Percentiles rank a stretch among this genome's conserved stretches.
These are phyloP conservation scores for Xenops minutus DNA, from an alignment of 2,797 vertebrate species.

Conservation along the genomic window DNA sequence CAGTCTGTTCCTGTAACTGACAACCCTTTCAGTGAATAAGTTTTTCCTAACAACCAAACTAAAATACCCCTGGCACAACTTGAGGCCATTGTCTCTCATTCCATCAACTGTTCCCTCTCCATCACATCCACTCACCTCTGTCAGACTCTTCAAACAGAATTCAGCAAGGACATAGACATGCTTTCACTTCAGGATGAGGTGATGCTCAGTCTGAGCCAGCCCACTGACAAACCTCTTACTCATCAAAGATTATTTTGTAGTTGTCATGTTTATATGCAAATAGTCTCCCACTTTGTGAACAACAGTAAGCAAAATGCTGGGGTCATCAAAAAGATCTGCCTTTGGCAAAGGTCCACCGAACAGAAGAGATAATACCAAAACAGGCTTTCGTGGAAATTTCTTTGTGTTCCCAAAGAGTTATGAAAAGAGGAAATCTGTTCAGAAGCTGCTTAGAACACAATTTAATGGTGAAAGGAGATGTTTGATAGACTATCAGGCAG, in stretches of 20 bases:
- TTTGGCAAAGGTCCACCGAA: not conserved
- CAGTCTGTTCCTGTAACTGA: not conserved
- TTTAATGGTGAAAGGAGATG: not conserved
- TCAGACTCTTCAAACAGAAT: not conserved
- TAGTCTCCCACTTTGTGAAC: not conserved
- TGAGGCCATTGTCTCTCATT: not conserved
- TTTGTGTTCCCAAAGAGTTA: not conserved
- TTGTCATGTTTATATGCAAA: not conserved
- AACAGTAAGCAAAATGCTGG: not conserved
- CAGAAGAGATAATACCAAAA: not conserved
- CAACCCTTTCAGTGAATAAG: not conserved
- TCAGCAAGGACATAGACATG: not conserved
- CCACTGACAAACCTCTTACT: not conserved
- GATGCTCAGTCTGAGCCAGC: not conserved
- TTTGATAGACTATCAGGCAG: not conserved
- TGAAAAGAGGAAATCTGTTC: not conserved
- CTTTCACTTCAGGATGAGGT: not conserved
- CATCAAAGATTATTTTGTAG: not conserved
- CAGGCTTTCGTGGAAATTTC: not conserved
- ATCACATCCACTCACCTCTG: not conserved
- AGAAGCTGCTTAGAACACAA: not conserved
- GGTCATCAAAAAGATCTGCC: not conserved
- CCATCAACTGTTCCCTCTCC: not conserved
- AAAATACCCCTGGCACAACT: not conserved
- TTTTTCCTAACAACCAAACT: not conserved